Evolutionary conservation across 2,113 vertebrate species (phyloP).

Genomic region (Pavo muticus): DNA sequence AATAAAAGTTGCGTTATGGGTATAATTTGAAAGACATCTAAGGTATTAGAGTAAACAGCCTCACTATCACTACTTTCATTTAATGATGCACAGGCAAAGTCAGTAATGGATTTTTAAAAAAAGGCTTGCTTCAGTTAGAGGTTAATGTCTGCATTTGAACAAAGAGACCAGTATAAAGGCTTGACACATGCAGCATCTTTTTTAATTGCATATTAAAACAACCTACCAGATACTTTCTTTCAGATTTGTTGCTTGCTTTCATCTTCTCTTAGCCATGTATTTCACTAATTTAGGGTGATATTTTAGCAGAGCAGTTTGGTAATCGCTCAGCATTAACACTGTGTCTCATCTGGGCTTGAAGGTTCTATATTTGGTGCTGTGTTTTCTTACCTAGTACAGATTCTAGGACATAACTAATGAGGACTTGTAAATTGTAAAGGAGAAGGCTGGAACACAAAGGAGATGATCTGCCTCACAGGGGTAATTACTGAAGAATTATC

Average conservation of each 20-base stretch:
- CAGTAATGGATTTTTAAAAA: slow-evolving; percentile 7
- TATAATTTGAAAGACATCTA: not conserved
- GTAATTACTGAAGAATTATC: not conserved
- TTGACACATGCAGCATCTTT: not conserved
- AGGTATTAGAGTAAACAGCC: slow-evolving; percentile 24
- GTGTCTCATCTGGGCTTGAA: not conserved
- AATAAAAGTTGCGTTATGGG: slow-evolving; percentile 1
- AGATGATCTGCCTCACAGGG: not conserved
- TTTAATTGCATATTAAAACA: slow-evolving; percentile 22
- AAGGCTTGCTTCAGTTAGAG: not conserved
- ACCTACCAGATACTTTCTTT: not conserved
- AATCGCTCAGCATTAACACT: not conserved
- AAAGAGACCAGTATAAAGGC: not conserved
- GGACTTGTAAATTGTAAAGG: not conserved
- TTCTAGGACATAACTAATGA: not conserved
- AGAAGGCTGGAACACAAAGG: not conserved
- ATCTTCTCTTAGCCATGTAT: not conserved
- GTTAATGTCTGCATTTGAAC: not conserved
- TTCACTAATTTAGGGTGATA: not conserved
- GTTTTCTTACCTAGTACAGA: not conserved
- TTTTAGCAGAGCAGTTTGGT: not conserved
- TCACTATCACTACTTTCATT: not conserved
- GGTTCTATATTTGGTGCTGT: not conserved
- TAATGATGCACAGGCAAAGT: not conserved
- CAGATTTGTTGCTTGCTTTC: slow-evolving; percentile 4